These are phyloP conservation scores for Acanthis flammea DNA, from an alignment of 2,797 vertebrate genomes.

Conservation along the genomic window DNA sequence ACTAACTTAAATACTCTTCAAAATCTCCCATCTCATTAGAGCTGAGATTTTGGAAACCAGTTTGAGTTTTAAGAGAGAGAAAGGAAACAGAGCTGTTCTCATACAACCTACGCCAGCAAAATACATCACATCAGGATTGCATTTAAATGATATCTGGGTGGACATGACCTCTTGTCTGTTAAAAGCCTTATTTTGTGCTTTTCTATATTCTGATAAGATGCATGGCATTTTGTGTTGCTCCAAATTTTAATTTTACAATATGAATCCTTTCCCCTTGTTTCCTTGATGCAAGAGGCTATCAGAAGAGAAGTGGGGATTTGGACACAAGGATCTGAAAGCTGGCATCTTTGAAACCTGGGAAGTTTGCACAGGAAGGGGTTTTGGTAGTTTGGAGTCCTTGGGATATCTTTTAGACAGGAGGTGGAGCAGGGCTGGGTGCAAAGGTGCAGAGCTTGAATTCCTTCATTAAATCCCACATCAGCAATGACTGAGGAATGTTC, in stretches of 20 bases:
- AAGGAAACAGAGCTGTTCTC: neutral
- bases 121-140: neutral
- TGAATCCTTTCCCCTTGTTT: neutral
- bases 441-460: neutral
- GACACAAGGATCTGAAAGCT: neutral
- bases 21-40: neutral
- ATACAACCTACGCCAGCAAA: neutral
- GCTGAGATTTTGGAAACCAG: neutral
- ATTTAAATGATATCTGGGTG: neutral
- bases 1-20: neutral
- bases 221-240: neutral
- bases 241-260: neutral
- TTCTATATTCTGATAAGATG: neutral
- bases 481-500: neutral
- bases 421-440: neutral
- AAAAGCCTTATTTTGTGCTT: neutral
- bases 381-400: neutral
- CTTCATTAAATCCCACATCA: neutral
- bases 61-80: neutral
- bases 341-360: neutral
- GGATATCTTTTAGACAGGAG: neutral
- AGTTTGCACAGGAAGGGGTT: neutral
- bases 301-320: neutral
- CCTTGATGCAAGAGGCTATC: neutral
- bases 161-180: neutral